These are phyloP conservation scores for Siniperca chuatsi DNA, from an alignment of 2,113 vertebrate genomes.

Conservation along the genomic window DNA sequence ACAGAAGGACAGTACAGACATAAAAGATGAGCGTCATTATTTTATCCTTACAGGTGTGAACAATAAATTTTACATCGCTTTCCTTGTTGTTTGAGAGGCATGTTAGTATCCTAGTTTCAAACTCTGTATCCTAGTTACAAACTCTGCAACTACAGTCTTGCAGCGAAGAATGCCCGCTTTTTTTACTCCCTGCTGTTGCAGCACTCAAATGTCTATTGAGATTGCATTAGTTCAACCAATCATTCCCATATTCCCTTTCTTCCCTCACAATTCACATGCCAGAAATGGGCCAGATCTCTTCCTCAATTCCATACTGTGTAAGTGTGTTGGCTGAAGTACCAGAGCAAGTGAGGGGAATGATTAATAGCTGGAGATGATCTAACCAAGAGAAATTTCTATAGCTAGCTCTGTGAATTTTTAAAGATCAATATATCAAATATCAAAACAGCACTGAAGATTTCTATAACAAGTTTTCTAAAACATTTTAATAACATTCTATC, in stretches of 20 bases:
- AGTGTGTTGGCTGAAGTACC: slow-evolving; percentile 32
- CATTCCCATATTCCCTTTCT: slow-evolving; percentile 46
- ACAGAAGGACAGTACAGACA: slow-evolving; percentile 66
- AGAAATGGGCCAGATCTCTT: slow-evolving; percentile 26
- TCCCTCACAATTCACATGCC: slow-evolving; percentile 34
- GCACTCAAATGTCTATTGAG: slow-evolving; percentile 45
- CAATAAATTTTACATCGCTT: background rate
- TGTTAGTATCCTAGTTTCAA: slow-evolving; percentile 41
- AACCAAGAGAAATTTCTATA: background rate
- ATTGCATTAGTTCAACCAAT: slow-evolving; percentile 59
- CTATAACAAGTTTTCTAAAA: background rate
- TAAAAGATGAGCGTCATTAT: background rate
- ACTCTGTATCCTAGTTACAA: slow-evolving; percentile 43
- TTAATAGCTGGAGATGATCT: slow-evolving; percentile 25
- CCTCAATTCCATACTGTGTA: slow-evolving; percentile 11
- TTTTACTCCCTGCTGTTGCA: slow-evolving; percentile 49
- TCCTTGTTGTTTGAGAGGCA: slow-evolving; percentile 18
- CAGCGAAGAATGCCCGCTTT: slow-evolving; percentile 28
- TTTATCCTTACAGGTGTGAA: background rate
- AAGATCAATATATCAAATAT: background rate
- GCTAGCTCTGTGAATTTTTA: background rate
- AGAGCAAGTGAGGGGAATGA: slow-evolving; percentile 7
- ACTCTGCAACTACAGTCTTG: slow-evolving; percentile 6
- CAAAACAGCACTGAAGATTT: background rate
- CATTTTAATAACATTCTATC: background rate